Conservation (phyloP, 2,888 invertebrate genomes). For the Abrostola tripartita region DNA sequence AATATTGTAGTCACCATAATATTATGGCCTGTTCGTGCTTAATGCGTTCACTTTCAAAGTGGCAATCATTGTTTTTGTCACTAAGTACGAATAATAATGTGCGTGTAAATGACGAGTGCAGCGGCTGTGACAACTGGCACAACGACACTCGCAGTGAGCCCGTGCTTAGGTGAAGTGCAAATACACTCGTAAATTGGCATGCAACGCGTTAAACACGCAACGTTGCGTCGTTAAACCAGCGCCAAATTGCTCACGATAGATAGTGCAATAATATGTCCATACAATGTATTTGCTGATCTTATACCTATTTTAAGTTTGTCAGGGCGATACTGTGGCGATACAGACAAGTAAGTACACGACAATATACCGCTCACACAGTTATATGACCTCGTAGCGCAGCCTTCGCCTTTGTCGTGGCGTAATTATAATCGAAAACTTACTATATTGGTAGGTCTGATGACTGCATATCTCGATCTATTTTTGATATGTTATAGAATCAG, state of each 20-base stretch:
- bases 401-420: conserved; percentile 75
- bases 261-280: conserved; percentile 20
- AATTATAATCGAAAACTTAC: conserved; percentile 66
- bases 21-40: conserved; percentile 35
- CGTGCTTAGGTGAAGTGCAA: conserved; percentile 47
- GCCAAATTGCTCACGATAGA: conserved; percentile 42
- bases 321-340: conserved; percentile 31
- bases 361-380: conserved; percentile 72
- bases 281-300: conserved; percentile 36
- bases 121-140: conserved; percentile 57
- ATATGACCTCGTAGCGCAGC: conserved; percentile 75
- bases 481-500: neutral
- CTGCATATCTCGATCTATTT: conserved; percentile 18
- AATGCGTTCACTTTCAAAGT: conserved; percentile 43
- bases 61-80: conserved; percentile 47
- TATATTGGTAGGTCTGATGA: conserved; percentile 21
- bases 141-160: conserved; percentile 52
- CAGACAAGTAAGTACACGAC: conserved; percentile 52
- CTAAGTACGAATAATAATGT: conserved; percentile 36
- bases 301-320: conserved; percentile 36
- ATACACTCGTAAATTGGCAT: conserved; percentile 44
- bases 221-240: conserved; percentile 37
- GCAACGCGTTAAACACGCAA: conserved; percentile 46
- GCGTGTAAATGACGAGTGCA: conserved; percentile 48
- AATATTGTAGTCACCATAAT: conserved; percentile 4